Evolutionary conservation across 2,797 vertebrate species (phyloP).

Genomic region (Propithecus deckenii): DNA sequence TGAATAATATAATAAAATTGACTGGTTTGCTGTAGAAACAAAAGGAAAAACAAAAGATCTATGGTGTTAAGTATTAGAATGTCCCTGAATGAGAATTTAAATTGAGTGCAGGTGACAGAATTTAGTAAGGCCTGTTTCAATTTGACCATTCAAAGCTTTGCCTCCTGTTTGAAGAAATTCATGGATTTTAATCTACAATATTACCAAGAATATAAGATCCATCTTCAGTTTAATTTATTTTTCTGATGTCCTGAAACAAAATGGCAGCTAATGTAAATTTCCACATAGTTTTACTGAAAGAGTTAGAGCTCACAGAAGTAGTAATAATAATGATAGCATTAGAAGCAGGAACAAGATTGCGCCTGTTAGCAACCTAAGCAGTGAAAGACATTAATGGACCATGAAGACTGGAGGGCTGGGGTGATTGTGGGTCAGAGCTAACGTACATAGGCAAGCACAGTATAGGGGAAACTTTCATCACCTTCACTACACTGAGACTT

Average conservation of each 20-base stretch:
- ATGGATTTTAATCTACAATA: constrained; percentile 24
- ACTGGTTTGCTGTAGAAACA: neutral
- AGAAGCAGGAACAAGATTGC: constrained; percentile 23
- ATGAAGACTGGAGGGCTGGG: constrained; percentile 47
- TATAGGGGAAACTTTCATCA: constrained; percentile 57
- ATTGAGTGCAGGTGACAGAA: neutral
- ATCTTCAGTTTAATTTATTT: constrained; percentile 19
- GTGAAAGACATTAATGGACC: constrained; percentile 63
- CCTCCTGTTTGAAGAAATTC: constrained; percentile 12
- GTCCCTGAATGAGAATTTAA: neutral
- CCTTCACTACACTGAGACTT: constrained; percentile 50
- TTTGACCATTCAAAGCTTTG: neutral
- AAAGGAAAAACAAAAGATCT: constrained; percentile 17
- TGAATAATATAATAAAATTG: constrained; percentile 46
- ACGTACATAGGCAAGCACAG: constrained; percentile 30
- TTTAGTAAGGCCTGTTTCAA: neutral
- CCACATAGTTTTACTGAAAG: neutral
- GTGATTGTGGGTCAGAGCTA: constrained; percentile 58
- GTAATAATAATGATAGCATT: constrained; percentile 23
- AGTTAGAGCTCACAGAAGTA: neutral
- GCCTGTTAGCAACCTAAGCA: constrained; percentile 44
- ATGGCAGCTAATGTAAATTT: constrained; percentile 12
- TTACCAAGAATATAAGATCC: constrained; percentile 23
- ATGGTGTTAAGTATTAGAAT: neutral
- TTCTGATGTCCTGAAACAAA: constrained; percentile 42